A percentile compares a stretch with the other conserved stretches of the same genome.
Evolutionary conservation across 2,113 vertebrate species (phyloP).

Genomic region (Haemorhous mexicanus): DNA sequence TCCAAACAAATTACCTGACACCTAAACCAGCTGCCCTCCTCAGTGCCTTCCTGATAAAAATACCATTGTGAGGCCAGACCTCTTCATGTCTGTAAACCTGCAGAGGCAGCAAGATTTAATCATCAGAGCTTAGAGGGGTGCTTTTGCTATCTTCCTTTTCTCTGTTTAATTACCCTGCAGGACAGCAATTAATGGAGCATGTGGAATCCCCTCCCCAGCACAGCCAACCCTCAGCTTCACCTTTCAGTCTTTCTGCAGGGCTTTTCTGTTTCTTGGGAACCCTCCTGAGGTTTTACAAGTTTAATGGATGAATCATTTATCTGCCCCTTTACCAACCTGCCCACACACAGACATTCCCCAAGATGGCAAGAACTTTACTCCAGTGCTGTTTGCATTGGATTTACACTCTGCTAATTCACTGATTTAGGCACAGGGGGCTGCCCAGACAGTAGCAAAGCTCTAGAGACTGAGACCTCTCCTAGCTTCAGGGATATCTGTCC

Average conservation of each 20-base stretch:
- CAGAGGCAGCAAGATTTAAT: background rate
- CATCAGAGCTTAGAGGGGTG: background rate
- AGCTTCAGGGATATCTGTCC: background rate
- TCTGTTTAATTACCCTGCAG: constrained; percentile 6
- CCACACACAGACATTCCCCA: background rate
- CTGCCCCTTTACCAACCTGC: background rate
- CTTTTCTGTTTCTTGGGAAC: background rate
- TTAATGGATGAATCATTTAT: background rate
- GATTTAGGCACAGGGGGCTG: background rate
- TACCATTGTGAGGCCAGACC: background rate
- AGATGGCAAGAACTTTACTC: background rate
- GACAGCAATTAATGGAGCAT: background rate
- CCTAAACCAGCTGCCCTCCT: background rate
- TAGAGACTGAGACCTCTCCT: background rate
- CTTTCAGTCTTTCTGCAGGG: background rate
- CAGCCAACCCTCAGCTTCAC: background rate
- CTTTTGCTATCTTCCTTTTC: background rate
- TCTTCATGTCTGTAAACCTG: background rate
- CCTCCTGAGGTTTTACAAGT: background rate
- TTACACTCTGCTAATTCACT: background rate
- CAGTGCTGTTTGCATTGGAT: background rate
- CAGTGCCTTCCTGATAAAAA: background rate
- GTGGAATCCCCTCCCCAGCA: background rate
- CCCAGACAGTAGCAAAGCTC: background rate
- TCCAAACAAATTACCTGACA: background rate